Base-by-base conservation (phyloP, 2,888 invertebrate species). In the Petrolisthes manimaculis region DNA sequence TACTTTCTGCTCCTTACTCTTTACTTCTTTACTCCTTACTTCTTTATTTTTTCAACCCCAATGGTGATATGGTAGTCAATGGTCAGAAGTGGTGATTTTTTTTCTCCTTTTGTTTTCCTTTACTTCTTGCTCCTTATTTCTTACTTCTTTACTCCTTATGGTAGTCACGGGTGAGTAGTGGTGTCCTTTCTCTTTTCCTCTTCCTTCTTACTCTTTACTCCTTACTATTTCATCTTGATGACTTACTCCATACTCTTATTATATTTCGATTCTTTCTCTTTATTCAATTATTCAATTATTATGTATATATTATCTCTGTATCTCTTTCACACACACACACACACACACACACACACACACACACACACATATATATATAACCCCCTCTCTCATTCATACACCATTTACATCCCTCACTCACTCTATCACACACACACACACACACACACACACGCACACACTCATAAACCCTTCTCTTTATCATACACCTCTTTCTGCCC, bases 391-490 rank as follows among this genome's bases (percentile, higher is more conserved):
- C n/a, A n/a, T n/a, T n/a, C n/a, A n/a, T n/a, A n/a, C n/a, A n/a
- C n/a, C n/a, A n/a, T n/a, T n/a, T n/a, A n/a, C n/a, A n/a, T n/a
- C n/a, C n/a, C n/a, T n/a, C n/a, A n/a, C n/a, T n/a, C n/a, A n/a
- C n/a, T n/a, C n/a, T n/a, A n/a, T n/a, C 71, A 71, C 71, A 71
- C 71, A 71, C 71, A 71, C 71, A 71, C 71, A 71, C 71, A 71
- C 71, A 71, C 71, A 71, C 71, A 71, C 71, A 71, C 71, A 71
- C 71, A 71, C 71, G n/a, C n/a, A n/a, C n/a, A n/a, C n/a, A n/a
- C n/a, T n/a, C n/a, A n/a, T n/a, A n/a, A n/a, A n/a, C n/a, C n/a
- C n/a, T n/a, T n/a, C n/a, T n/a, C n/a, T n/a, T n/a, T n/a, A n/a
- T n/a, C n/a, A n/a, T n/a, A n/a, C n/a, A n/a, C n/a, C n/a, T n/a